Base-by-base conservation (phyloP, 1,140 invertebrate genomes). In the Drosophila truncata region DNA sequence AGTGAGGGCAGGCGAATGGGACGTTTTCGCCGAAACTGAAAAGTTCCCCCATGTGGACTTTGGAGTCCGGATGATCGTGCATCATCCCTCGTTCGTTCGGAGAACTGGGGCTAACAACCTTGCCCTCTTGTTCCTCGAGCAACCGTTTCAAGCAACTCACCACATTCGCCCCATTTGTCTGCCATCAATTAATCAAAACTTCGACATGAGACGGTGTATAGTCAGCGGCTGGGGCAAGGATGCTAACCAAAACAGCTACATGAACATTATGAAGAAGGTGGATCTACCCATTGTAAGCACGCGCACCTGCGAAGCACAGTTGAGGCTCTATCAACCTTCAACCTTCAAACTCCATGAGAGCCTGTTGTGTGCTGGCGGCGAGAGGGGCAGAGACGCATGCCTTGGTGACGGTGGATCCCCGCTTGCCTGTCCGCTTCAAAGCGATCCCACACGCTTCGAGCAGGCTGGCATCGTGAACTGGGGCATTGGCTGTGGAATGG, bases 201-300 rank as follows among this genome's bases (percentile, higher is more conserved):
- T 94, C 8, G 59, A 61, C 94, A 13, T 92, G 92, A 35, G 79
- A 90, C 29, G 91, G 92, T 98, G 97, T 86, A 94, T 95, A 50
- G 96, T 96, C 18, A 97, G 95, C 65, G 97, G 97, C 13, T 98
- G 97, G 97, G 97, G 97, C 20, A 97, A 96, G 90, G 94, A 95
- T 63, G 80, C 96, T 66, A 95, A 95, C 95, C 88, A 93, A 61
- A 94, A 94, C 1, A 80, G 92, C 1, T 96, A 95, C 75, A 95
- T 95, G 16, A 94, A 95, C 5, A 94, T 96, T 25, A 84, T 96
- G 79, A 96, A 96, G 85, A 94, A 94, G 78, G 86, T 96, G 0
- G 93, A 93, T 25, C 20, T 95, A 1, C 92, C 94, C 25, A 93
- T 94, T 46, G 93, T 95, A n/a, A 2, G 3, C 27, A 2, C 0